Conservation (phyloP, 2,113 vertebrate genomes). For the Toxotes jaculatrix region DNA sequence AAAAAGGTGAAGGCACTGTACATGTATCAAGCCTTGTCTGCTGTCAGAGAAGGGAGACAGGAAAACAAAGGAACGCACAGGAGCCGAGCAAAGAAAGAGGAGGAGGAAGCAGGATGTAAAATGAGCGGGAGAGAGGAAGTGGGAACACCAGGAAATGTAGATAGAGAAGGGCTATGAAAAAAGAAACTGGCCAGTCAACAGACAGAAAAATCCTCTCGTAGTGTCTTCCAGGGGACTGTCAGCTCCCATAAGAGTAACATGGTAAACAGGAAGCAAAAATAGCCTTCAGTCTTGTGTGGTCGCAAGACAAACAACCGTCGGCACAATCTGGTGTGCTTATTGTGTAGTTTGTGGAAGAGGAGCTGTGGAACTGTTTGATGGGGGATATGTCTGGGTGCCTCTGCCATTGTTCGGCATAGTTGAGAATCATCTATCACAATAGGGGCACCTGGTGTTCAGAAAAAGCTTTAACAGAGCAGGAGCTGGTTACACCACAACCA, state of each 20-base stretch:
- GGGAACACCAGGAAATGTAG: conserved; percentile 8
- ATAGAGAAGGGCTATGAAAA: conserved; percentile 10
- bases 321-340: conserved; percentile 56
- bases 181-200: conserved; percentile 25
- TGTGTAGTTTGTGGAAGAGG: conserved; percentile 61
- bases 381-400: conserved; percentile 61
- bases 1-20: conserved; percentile 69
- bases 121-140: conserved; percentile 13
- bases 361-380: conserved; percentile 62
- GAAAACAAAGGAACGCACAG: conserved; percentile 59
- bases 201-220: conserved; percentile 31
- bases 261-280: conserved; percentile 63
- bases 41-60: conserved; percentile 61
- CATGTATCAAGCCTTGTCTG: conserved; percentile 71
- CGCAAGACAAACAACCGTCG: conserved; percentile 49
- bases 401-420: conserved; percentile 65
- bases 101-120: conserved; percentile 29
- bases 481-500: conserved; percentile 61
- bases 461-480: conserved; percentile 62
- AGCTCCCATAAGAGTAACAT: conserved; percentile 41
- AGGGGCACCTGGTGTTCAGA: conserved; percentile 66
- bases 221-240: conserved; percentile 52
- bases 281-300: conserved; percentile 40
- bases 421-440: conserved; percentile 76
- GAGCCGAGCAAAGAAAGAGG: conserved; percentile 7